Conservation (phyloP, 2,888 invertebrate genomes). For the Lepidochitona cinerea region DNA sequence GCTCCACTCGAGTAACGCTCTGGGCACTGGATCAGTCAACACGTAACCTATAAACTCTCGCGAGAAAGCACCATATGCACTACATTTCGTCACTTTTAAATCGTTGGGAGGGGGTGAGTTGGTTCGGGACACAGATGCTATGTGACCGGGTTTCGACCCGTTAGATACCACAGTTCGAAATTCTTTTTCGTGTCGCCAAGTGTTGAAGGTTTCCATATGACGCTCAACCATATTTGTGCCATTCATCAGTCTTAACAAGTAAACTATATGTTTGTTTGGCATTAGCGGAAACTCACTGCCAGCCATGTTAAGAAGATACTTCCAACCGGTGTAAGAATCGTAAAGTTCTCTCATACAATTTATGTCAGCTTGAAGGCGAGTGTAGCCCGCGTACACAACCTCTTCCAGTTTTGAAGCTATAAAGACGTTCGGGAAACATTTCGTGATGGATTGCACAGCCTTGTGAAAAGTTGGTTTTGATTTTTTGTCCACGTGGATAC, state of each 20-base stretch:
- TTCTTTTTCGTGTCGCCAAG: not conserved
- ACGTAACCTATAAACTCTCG: conserved; percentile 32
- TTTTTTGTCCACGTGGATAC: conserved; percentile 52
- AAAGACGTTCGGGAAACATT: conserved; percentile 50
- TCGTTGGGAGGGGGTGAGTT: conserved; percentile 18
- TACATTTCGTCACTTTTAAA: conserved; percentile 25
- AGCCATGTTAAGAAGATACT: conserved; percentile 43
- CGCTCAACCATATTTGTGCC: conserved; percentile 27
- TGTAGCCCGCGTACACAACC: conserved; percentile 31
- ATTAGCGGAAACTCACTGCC: conserved; percentile 45
- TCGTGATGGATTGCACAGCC: conserved; percentile 22
- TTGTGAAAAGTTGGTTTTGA: conserved; percentile 22
- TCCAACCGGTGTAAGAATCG: conserved; percentile 18
- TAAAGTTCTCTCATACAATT: conserved; percentile 30
- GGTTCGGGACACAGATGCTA: not conserved
- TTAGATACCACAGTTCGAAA: not conserved
- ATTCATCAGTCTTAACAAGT: conserved; percentile 31
- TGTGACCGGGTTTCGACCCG: not conserved
- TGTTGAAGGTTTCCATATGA: not conserved
- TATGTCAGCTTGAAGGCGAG: conserved; percentile 28
- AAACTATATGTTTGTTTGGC: conserved; percentile 41
- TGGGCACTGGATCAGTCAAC: conserved; percentile 11
- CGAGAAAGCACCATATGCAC: conserved; percentile 28
- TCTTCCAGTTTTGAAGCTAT: conserved; percentile 30
- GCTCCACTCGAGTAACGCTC: conserved; percentile 29